Percentiles rank a stretch among this genome's conserved stretches.
Evolutionary conservation across 2,113 vertebrate genomes (phyloP).

Genomic region (Burhinus oedicnemus): DNA sequence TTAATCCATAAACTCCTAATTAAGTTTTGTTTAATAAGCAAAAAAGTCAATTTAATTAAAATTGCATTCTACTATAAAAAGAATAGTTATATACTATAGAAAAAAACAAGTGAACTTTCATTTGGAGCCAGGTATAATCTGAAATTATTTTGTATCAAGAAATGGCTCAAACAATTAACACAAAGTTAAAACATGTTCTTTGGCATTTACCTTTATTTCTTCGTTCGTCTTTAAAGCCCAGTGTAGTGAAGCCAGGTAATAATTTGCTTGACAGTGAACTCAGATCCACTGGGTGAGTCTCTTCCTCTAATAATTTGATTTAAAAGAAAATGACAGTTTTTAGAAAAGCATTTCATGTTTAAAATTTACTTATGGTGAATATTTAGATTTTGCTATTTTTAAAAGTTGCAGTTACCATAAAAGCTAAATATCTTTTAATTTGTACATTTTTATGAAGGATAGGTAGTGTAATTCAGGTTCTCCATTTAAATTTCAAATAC

Average conservation of each 20-base stretch:
- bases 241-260: constrained; percentile 89
- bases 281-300: constrained; percentile 91
- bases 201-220: constrained; percentile 86
- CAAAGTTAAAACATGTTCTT: background rate
- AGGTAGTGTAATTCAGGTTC: background rate
- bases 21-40: background rate
- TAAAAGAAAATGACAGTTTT: background rate
- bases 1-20: background rate
- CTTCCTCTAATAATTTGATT: constrained; percentile 83
- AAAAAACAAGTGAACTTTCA: background rate
- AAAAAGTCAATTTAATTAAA: background rate
- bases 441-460: background rate
- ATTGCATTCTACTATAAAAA: background rate
- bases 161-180: background rate
- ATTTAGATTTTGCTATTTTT: background rate
- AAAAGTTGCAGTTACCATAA: background rate
- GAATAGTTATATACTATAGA: background rate
- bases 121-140: background rate
- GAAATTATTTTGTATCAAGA: background rate
- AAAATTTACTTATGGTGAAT: background rate
- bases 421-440: background rate
- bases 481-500: background rate
- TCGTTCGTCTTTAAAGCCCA: constrained; percentile 96
- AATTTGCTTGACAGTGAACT: constrained; percentile 94
- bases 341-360: background rate